Conservation (phyloP, 2,797 vertebrate genomes). For the Crocodylus rhombifer region DNA sequence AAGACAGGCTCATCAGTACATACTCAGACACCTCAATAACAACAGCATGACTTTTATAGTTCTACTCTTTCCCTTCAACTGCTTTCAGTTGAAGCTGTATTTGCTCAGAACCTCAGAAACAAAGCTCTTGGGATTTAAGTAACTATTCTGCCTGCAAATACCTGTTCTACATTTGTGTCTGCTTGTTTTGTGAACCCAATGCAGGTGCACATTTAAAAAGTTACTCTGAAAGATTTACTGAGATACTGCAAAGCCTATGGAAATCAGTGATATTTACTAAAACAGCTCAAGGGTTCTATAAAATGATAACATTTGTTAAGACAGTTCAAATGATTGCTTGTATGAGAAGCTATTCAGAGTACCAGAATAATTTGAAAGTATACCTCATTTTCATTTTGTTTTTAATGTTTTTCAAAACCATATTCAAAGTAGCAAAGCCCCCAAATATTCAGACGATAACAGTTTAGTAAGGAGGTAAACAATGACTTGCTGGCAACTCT, state of each 20-base stretch:
- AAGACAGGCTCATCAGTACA: neutral
- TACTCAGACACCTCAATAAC: neutral
- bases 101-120: neutral
- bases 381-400: neutral
- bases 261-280: neutral
- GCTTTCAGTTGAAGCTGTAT: neutral
- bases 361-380: neutral
- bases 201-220: neutral
- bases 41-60: too few relatives aligned
- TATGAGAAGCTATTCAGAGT: neutral
- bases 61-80: neutral
- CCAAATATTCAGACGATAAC: neutral
- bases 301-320: neutral
- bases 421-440: neutral
- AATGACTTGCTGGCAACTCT: neutral
- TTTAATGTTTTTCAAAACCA: neutral
- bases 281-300: neutral
- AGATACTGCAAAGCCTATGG: neutral
- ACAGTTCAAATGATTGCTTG: neutral
- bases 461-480: neutral
- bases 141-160: neutral
- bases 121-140: neutral
- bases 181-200: rapidly evolving
- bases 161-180: neutral
- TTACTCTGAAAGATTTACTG: neutral